Conservation (phyloP, 2,888 invertebrate genomes). For the Stramonita haemastoma region DNA sequence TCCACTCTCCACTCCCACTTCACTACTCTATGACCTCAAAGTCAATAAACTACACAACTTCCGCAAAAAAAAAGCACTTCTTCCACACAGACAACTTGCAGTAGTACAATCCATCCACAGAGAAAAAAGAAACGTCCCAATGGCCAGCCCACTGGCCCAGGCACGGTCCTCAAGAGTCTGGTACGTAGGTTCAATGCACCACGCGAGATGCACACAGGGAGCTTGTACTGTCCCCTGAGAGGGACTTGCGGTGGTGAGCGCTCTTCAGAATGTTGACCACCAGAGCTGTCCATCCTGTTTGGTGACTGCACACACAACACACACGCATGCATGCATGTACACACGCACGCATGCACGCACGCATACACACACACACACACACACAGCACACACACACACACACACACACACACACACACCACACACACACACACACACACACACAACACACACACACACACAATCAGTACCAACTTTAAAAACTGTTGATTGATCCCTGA, state of each 20-base stretch:
- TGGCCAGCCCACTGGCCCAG: too few relatives aligned
- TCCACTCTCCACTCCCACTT: too few relatives aligned
- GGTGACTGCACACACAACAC: conserved; percentile 68
- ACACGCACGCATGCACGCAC: background rate
- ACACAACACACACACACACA: background rate
- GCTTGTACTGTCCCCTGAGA: conserved; percentile 43
- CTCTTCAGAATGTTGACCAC: conserved; percentile 60
- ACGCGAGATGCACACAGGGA: conserved; percentile 36
- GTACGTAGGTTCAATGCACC: background rate
- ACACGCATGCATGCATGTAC: background rate
- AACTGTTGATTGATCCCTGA: too few relatives aligned
- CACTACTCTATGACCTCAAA: too few relatives aligned
- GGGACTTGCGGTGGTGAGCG: conserved; percentile 39
- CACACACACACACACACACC: conserved; percentile 51
- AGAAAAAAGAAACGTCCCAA: too few relatives aligned
- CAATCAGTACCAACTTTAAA: too few relatives aligned
- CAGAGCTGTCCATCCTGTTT: conserved; percentile 76
- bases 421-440: conserved; percentile 50
- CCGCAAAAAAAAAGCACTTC: too few relatives aligned
- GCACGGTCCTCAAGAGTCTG: background rate
- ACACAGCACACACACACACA: conserved; percentile 20
- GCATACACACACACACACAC: conserved; percentile 47
- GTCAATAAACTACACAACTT: too few relatives aligned
- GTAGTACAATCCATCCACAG: too few relatives aligned
- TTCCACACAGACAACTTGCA: too few relatives aligned